Evolutionary conservation across 2,888 invertebrate genomes (phyloP), one percentile per base, ranked within the genome.

Genomic region (Galeruca laticollis): DNA sequence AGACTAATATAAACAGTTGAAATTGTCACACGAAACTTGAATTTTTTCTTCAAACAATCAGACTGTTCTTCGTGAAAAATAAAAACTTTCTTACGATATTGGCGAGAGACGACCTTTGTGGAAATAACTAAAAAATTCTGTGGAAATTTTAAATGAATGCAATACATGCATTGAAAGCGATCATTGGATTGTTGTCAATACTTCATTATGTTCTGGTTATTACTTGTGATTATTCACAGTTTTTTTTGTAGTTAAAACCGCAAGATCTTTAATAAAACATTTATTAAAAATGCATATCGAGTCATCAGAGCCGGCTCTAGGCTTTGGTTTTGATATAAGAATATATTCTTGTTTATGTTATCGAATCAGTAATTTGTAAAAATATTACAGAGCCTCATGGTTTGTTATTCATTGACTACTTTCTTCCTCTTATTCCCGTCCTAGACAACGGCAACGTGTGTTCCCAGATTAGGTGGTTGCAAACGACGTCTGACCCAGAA

Each of bases 1-100:
- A 47, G 47, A 47, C 47, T 47, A 47, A 47, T 47, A 47, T 18
- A 47, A 15, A 18, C n/a, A 9, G 47, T 47, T 47, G 18, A 47
- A 47, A 47, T 47, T 47, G 47, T 47, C 47, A 47, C 47, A 47
- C 2, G 47, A 18, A 47, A 47, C 26, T 47, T 18, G 18, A 47
- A 15, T 47, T 18, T 47, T 47, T 47, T 47, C 3, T 8, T 47
- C 43, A n/a, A 43, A n/a, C 5, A 13, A 43, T 47, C 47, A 47
- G 18, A 8, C 9, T 18, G 15, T 47, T 18, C 9, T 40, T 40
- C n/a, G 13, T 40, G 5, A 11, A 40, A 40, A 15, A 15, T 8
- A 2, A 47, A 47, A 9, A 47, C 47, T 8, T 9, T 9, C 6
- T 11, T 37, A 8, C 8, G 13, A 37, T 37, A 9, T 47, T 47